Evolutionary conservation across 2,888 invertebrate genomes (phyloP), one percentile per base, ranked within the genome.

Genomic region (Mythimna ferrago): DNA sequence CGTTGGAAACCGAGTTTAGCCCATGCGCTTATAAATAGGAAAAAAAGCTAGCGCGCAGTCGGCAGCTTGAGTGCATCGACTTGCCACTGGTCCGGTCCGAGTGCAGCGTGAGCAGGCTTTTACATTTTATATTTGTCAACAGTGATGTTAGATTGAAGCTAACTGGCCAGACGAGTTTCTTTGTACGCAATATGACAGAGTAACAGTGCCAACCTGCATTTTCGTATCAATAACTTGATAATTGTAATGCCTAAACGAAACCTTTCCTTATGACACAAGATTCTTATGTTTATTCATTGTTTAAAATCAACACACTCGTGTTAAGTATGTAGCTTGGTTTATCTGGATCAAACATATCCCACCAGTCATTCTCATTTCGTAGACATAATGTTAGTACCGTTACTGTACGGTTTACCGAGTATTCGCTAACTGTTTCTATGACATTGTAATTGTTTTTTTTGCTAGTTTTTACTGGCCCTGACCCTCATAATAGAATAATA

Each of bases 21-120:
- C 82, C 76, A 79, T 84, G 83, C 80, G 81, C 77, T 83, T 85
- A 85, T 87, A 88, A 88, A 89, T 89, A 91, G 87, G 83, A 87
- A 88, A 89, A 88, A 88, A 88, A 81, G 78, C 73, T 83, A 84
- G 82, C 78, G 83, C 81, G 73, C 79, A 82, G 83, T 84, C 83
- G 83, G 86, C 80, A 84, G 85, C 79, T 79, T 66, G 87, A 90
- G 90, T 91, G 91, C 92, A 90, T 90, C 90, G 90, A 92, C 90
- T 90, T 83, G 86, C 89, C 87, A 86, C 88, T 88, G 88, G 88
- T 89, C 87, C 88, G 83, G 82, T 81, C 79, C 78, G 86, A 86
- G 85, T 87, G 88, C 90, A 88, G 66, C 83, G 76, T 78, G 81
- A 86, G 77, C 88, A 86, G 85, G 85, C 88, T 86, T 88, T 87